Evolutionary conservation across 1,140 invertebrate genomes (phyloP).

Genomic region (Ooceraea biroi): DNA sequence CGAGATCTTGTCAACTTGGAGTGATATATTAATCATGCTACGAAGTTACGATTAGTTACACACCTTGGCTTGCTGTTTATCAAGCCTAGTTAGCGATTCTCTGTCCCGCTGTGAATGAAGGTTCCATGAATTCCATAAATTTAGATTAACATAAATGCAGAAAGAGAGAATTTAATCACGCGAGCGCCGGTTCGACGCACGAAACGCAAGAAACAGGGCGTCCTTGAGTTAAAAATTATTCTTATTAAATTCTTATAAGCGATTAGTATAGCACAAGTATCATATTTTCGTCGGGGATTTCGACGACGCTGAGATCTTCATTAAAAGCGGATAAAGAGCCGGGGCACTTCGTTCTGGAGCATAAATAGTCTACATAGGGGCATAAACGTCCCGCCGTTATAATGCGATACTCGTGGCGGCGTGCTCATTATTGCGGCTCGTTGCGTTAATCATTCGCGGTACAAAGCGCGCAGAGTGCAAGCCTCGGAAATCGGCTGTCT

Average conservation of each 20-base stretch:
- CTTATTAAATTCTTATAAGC: not conserved
- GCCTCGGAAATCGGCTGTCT: constrained; percentile 33
- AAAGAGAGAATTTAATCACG: constrained; percentile 26
- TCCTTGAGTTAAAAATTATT: not conserved
- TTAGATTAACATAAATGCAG: constrained; percentile 53
- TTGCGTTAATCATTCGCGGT: constrained; percentile 42
- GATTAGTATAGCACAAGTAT: not conserved
- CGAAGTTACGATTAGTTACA: constrained; percentile 38
- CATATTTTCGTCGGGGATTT: not conserved
- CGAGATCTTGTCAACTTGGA: constrained; percentile 51
- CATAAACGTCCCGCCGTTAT: constrained; percentile 39
- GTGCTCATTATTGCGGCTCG: constrained; percentile 38
- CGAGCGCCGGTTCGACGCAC: too few species aligned
- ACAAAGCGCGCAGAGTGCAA: not conserved
- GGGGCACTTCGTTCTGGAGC: constrained; percentile 16
- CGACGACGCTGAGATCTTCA: not conserved
- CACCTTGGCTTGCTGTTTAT: constrained; percentile 6
- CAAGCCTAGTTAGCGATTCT: constrained; percentile 38
- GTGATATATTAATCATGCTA: constrained; percentile 52
- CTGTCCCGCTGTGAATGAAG: constrained; percentile 32
- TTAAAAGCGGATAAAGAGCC: constrained; percentile 38
- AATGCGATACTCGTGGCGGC: constrained; percentile 20
- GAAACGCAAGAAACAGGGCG: too few species aligned
- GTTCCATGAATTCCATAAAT: constrained; percentile 52
- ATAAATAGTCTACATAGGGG: constrained; percentile 41